phyloP scores from a whole-genome alignment of 2,797 vertebrate species.

The Semotilus atromaculatus region DNA sequence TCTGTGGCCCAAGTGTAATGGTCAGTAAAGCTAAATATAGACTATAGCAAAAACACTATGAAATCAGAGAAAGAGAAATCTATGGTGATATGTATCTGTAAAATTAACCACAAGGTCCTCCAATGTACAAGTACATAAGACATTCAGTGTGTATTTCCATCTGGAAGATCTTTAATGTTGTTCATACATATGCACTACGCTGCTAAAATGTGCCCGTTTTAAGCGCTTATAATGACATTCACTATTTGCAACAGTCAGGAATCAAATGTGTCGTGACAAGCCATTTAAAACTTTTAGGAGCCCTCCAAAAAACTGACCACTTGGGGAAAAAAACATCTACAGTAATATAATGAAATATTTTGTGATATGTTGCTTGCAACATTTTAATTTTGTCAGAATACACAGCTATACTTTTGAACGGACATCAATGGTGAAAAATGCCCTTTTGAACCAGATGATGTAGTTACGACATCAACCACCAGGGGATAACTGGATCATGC shows the following conservation, averaged over 20 bases:
- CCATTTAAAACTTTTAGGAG: background rate
- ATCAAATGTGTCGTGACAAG: background rate
- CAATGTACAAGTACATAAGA: background rate
- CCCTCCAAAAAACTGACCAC: background rate
- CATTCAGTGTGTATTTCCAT: background rate
- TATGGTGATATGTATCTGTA: background rate
- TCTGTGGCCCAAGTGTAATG: constrained; percentile 4
- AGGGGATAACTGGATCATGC: background rate
- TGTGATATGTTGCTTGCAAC: background rate
- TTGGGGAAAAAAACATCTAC: background rate
- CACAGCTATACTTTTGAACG: background rate
- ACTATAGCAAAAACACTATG: background rate
- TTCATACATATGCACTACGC: background rate
- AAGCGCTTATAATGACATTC: background rate
- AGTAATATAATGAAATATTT: background rate
- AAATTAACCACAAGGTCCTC: background rate
- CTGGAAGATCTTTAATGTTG: background rate
- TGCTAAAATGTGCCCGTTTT: background rate
- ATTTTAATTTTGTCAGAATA: background rate
- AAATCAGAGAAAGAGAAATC: constrained; percentile 7
- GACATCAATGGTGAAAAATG: background rate
- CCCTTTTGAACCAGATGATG: background rate
- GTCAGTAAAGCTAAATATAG: constrained; percentile 20
- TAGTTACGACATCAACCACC: background rate
- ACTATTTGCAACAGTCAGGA: background rate